phyloP scores from a whole-genome alignment of 2,113 vertebrate genomes.

The Syngnathoides biaculeatus region DNA sequence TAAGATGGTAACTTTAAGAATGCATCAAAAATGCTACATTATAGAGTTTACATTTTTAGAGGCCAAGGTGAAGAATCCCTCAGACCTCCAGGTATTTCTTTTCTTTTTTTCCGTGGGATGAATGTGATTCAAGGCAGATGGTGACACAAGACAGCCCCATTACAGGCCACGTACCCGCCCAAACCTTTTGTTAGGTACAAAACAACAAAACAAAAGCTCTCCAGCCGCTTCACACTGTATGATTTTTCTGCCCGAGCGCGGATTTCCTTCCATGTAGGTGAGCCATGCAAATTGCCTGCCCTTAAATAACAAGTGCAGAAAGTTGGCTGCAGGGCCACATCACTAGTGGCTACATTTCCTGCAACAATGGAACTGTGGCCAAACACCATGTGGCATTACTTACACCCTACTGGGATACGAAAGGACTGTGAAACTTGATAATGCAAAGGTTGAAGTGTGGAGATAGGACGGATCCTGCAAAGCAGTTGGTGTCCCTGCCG shows the following conservation, averaged over 20 bases:
- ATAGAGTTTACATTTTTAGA: too few species aligned
- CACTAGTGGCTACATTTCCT: constrained; percentile 49
- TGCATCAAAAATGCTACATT: too few species aligned
- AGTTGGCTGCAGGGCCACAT: constrained; percentile 34
- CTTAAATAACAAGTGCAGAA: constrained; percentile 54
- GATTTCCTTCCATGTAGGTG: constrained; percentile 62
- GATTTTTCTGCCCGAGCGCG: constrained; percentile 44
- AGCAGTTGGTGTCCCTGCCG: constrained; percentile 14
- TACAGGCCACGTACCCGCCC: neutral
- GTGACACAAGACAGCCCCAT: too few species aligned
- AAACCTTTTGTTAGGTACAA: constrained; percentile 26
- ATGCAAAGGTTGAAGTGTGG: constrained; percentile 24
- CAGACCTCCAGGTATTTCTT: too few species aligned
- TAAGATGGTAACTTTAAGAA: too few species aligned
- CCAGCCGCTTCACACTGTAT: constrained; percentile 41
- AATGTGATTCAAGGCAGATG: too few species aligned
- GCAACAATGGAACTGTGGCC: constrained; percentile 28
- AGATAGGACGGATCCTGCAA: constrained; percentile 8
- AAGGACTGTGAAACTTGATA: constrained; percentile 32
- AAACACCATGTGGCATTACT: constrained; percentile 34
- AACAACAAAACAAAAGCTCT: constrained; percentile 16
- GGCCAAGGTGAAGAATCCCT: too few species aligned
- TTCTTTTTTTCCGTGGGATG: too few species aligned
- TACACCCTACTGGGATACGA: constrained; percentile 23
- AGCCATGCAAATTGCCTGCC: constrained; percentile 45